Base-by-base conservation (phyloP, 2,797 vertebrate species). In the Molossus molossus region DNA sequence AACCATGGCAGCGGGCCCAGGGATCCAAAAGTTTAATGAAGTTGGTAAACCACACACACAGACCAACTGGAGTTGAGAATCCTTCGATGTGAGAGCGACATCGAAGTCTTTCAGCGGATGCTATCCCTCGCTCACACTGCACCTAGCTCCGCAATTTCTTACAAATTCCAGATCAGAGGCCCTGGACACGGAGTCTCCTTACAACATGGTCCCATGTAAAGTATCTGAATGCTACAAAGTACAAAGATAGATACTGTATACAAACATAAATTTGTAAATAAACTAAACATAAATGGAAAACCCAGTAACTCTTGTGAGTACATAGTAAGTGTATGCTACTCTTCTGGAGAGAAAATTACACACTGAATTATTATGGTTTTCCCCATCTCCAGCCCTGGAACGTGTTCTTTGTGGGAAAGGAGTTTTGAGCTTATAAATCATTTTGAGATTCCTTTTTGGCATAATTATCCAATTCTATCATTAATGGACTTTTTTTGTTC, bases 391-490 rank as follows among this genome's bases (percentile, higher is more conserved):
- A 12, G 6, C 18, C 8, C 25, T 76, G 37, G 25, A 45, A 45
- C 55, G 70, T 55, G 72, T 94, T 75, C 20, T 79, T n/a, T 62
- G 21, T 53, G 5, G 27, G 14, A 27, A 80, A 60, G 20, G 11
- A 72, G 21, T 72, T 79, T 79, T 72, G 58, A 72, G 67, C 17
- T 65, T 82, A 67, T 27, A 87, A 69, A 94, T 77, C 62, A 94
- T 14, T 84, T 94, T 79, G 27, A 90, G 14, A n/a, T 85, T 79
- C 11, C n/a, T 64, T 70, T 87, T 85, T 50, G 53, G 55, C 40
- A 69, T 60, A 62, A 45, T 90, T 85, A 45, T 50, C 14, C 50
- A 83, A 27, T 72, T 87, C 25, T 50, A 55, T 80, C 25, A 29
- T 48, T 33, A 87, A 57, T 27, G 12, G 27, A 18, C 60, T 94